Conservation (phyloP, 2,888 invertebrate species). For the Xestia c-nigrum region DNA sequence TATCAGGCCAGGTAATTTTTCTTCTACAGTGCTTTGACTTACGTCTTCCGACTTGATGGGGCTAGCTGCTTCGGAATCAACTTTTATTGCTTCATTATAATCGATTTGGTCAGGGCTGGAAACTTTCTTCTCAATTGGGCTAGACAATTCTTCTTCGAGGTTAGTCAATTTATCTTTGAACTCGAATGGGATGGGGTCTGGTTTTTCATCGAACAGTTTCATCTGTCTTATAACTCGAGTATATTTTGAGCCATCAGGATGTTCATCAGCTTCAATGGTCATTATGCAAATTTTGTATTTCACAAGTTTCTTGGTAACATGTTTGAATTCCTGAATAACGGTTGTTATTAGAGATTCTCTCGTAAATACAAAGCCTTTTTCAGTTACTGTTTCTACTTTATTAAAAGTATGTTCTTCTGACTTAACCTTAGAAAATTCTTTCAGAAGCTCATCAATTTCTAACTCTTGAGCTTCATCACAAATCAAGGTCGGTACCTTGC, state of each 20-base stretch:
- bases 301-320: background rate
- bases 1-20: constrained; percentile 37
- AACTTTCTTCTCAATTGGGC: constrained; percentile 18
- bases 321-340: constrained; percentile 35
- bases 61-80: constrained; percentile 13
- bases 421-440: constrained; percentile 33
- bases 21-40: constrained; percentile 39
- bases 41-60: constrained; percentile 26
- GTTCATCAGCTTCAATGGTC: constrained; percentile 36
- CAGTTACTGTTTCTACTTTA: constrained; percentile 26
- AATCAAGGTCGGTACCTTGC: constrained; percentile 7
- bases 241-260: constrained; percentile 39
- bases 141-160: constrained; percentile 1
- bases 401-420: constrained; percentile 41
- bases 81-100: constrained; percentile 2
- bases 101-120: background rate
- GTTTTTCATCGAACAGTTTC: constrained; percentile 40
- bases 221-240: constrained; percentile 32
- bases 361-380: constrained; percentile 14
- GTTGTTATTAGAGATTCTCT: constrained; percentile 48
- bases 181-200: constrained; percentile 39
- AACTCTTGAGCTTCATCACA: constrained; percentile 43
- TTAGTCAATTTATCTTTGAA: constrained; percentile 41
- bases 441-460: constrained; percentile 35
- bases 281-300: constrained; percentile 42